These are phyloP conservation scores for Lithophane semibrunnea DNA, from an alignment of 2,888 invertebrate species.

Conservation along the genomic window DNA sequence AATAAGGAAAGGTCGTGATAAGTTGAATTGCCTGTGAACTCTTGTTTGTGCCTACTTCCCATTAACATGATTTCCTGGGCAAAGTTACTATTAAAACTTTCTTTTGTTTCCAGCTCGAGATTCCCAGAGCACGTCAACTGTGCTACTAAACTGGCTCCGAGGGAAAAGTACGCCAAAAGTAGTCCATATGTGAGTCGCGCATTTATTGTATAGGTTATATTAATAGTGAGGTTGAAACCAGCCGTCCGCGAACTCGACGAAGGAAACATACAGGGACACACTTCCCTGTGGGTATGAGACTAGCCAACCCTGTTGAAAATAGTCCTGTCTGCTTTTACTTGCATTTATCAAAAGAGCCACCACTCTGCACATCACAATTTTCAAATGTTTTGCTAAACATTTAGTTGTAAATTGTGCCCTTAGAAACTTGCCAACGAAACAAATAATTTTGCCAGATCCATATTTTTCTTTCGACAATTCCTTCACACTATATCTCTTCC, in stretches of 20 bases:
- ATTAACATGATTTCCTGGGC: not conserved
- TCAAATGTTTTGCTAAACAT: constrained; percentile 78
- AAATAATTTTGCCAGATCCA: constrained; percentile 57
- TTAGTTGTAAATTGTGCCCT: constrained; percentile 74
- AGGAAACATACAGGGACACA: constrained; percentile 18
- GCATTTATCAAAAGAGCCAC: constrained; percentile 79
- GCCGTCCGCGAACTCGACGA: constrained; percentile 52
- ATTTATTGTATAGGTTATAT: constrained; percentile 60
- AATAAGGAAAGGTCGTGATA: not conserved
- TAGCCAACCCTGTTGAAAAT: constrained; percentile 37
- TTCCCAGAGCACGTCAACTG: constrained; percentile 94
- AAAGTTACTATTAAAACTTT: constrained; percentile 5
- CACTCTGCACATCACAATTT: constrained; percentile 75
- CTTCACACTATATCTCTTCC: constrained; percentile 41
- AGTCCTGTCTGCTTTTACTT: constrained; percentile 54
- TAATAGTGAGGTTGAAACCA: constrained; percentile 50
- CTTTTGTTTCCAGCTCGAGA: constrained; percentile 92
- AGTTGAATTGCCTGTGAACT: not conserved
- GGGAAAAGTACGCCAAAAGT: constrained; percentile 94
- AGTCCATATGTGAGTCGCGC: constrained; percentile 85
- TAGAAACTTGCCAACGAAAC: constrained; percentile 74
- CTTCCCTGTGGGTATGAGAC: constrained; percentile 18
- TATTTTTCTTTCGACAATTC: constrained; percentile 34
- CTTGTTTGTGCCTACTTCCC: not conserved
- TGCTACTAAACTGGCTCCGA: constrained; percentile 95